Evolutionary conservation across 1,140 invertebrate species (phyloP).

Genomic region (Lysiphlebus fabarum): DNA sequence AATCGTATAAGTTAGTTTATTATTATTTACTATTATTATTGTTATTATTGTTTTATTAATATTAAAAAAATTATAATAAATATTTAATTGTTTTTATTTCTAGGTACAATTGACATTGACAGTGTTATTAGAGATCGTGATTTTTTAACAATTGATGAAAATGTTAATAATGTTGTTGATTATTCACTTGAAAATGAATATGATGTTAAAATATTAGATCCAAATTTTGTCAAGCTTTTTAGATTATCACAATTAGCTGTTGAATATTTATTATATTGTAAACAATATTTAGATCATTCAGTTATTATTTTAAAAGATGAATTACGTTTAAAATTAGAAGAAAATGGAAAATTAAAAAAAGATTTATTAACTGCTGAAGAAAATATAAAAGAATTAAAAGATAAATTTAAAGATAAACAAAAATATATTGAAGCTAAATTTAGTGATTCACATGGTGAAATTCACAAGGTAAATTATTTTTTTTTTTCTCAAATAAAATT

Average conservation of each 20-base stretch:
- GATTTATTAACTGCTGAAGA: conserved; percentile 32
- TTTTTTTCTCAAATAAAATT: too few species aligned
- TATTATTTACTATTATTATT: background rate
- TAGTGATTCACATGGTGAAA: conserved; percentile 43
- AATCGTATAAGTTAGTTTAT: conserved; percentile 62
- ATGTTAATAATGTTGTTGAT: conserved; percentile 62
- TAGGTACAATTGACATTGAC: conserved; percentile 65
- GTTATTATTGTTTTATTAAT: background rate
- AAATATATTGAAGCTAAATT: conserved; percentile 41
- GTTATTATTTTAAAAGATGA: conserved; percentile 64
- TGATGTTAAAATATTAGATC: conserved; percentile 63
- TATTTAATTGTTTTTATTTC: conserved; percentile 29
- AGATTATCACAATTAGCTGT: conserved; percentile 65
- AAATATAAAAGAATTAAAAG: conserved; percentile 37
- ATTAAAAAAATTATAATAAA: background rate
- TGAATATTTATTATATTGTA: conserved; percentile 68
- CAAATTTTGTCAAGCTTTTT: conserved; percentile 67
- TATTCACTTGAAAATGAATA: conserved; percentile 63
- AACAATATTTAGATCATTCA: conserved; percentile 66
- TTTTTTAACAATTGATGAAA: conserved; percentile 62
- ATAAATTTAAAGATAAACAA: conserved; percentile 37
- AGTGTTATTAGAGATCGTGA: conserved; percentile 63
- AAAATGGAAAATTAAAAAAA: conserved; percentile 44
- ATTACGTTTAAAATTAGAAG: conserved; percentile 57
- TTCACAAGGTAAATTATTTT: conserved; percentile 42